Percentiles rank a stretch among this genome's conserved stretches.
These are phyloP conservation scores for Ahaetulla prasina DNA, from an alignment of 2,113 vertebrate genomes.

Conservation along the genomic window DNA sequence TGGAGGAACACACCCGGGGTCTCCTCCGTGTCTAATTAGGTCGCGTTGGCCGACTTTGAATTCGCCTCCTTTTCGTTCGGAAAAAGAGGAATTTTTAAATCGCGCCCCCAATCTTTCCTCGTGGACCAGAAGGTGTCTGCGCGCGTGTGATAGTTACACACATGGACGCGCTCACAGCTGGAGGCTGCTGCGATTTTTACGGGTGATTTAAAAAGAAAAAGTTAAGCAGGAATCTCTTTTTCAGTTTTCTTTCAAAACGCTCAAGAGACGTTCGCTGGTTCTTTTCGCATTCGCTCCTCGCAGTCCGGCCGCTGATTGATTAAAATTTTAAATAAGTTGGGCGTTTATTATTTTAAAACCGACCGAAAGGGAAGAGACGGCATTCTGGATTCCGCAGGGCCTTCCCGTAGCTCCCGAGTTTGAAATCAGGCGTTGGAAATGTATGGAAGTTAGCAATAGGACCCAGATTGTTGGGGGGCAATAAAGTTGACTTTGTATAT, in stretches of 20 bases:
- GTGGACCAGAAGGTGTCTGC: not conserved
- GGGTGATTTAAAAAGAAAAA: not conserved
- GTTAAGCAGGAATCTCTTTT: not conserved
- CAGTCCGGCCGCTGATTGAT: not conserved
- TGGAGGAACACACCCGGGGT: not conserved
- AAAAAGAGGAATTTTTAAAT: not conserved
- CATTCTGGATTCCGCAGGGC: not conserved
- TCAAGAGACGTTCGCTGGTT: not conserved
- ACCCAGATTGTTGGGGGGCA: no score
- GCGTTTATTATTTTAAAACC: not conserved
- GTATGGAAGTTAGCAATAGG: not conserved
- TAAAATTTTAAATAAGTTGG: not conserved
- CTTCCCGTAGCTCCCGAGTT: not conserved
- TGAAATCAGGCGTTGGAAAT: not conserved
- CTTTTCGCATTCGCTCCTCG: not conserved
- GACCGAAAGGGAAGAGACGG: not conserved
- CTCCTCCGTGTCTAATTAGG: not conserved
- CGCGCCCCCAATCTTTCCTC: not conserved
- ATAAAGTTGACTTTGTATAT: no score
- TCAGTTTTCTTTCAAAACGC: not conserved
- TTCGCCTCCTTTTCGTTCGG: not conserved
- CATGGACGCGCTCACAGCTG: not conserved
- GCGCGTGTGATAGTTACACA: not conserved
- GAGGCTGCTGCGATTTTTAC: not conserved
- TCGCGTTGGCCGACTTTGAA: not conserved